These are phyloP conservation scores for Halichondria panicea DNA, from an alignment of 37 sponge, comb jelly and placozoan species.

Conservation along the genomic window DNA sequence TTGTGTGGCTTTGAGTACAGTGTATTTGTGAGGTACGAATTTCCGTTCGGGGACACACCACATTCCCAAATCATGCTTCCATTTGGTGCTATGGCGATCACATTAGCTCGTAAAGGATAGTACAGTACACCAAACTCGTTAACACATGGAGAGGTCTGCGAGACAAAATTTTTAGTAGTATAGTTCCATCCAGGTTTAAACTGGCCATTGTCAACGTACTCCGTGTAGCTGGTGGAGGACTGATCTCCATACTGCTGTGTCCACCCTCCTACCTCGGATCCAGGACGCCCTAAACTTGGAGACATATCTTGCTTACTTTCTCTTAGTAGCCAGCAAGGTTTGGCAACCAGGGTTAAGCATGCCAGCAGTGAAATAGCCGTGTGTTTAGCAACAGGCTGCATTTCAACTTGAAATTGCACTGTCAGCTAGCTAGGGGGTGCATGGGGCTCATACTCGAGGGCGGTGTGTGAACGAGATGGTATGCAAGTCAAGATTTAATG, in stretches of 20 bases:
- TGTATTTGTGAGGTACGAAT: constrained; percentile 15
- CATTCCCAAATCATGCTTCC: constrained; percentile 39
- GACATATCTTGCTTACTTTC: no score
- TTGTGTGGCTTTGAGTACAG: neutral
- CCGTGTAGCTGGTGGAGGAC: constrained; percentile 16
- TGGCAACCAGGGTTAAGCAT: no score
- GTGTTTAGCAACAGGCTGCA: no score
- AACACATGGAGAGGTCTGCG: constrained; percentile 20
- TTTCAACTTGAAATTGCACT: no score
- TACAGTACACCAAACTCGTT: constrained; percentile 7
- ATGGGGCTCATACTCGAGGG: no score
- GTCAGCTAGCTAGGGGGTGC: no score
- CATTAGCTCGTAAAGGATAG: constrained; percentile 3
- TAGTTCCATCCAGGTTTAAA: constrained; percentile 23
- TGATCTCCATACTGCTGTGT: constrained; percentile 33
- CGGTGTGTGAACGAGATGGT: no score
- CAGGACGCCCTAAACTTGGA: no score
- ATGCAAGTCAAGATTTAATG: no score
- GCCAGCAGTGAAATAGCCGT: no score
- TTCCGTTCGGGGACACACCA: constrained; percentile 12
- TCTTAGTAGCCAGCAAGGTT: no score
- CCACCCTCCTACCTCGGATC: no score
- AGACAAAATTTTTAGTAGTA: constrained; percentile 1
- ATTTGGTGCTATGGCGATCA: constrained; percentile 3
- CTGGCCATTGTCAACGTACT: neutral